Evolutionary conservation across 2,113 vertebrate genomes (phyloP).

Genomic region (Laterallus jamaicensis): DNA sequence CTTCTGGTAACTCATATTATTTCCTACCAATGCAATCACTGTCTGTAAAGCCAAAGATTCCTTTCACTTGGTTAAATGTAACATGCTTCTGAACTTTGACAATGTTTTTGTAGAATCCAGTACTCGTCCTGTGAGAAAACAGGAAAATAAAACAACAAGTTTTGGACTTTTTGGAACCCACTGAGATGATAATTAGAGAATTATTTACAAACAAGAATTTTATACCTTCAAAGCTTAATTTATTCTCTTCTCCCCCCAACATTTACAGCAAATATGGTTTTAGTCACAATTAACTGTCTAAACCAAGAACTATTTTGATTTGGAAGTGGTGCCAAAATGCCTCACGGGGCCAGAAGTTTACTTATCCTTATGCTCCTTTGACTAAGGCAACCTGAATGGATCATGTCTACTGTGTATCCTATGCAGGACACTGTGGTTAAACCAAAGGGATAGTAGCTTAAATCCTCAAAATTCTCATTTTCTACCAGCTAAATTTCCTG

Average conservation of each 20-base stretch:
- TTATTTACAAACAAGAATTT: background rate
- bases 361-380: background rate
- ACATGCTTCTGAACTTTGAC: constrained; percentile 96
- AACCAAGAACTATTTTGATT: background rate
- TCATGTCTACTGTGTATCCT: background rate
- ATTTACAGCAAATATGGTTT: background rate
- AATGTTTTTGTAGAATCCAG: constrained; percentile 92
- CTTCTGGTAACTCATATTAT: background rate
- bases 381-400: background rate
- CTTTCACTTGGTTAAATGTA: constrained; percentile 98
- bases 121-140: constrained; percentile 76
- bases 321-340: background rate
- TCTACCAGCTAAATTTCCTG: background rate
- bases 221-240: background rate
- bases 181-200: background rate
- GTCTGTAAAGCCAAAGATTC: constrained; percentile 97
- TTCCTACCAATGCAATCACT: constrained; percentile 94
- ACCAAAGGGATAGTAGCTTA: background rate
- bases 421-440: background rate
- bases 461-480: background rate
- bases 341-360: background rate
- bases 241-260: background rate
- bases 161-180: background rate
- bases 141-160: background rate
- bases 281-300: background rate